Evolutionary conservation across 2,888 invertebrate species (phyloP), one percentile per base, ranked within the genome.

Genomic region (Leptopterna dolabrata): DNA sequence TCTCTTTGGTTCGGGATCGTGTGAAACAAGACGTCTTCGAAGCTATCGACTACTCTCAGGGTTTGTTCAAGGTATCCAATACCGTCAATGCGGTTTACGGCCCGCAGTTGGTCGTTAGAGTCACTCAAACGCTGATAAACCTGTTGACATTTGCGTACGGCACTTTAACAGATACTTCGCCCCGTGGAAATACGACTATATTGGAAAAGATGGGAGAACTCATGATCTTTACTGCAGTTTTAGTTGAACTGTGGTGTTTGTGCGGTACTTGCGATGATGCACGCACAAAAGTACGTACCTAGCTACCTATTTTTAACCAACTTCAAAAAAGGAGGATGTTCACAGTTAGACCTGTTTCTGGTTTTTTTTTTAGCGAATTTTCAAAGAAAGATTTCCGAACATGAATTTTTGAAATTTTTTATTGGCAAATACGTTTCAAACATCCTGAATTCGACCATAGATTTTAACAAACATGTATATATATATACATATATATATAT

Each of bases 101-200:
- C 7, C 81, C 81, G 14, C 81, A 81, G 51, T 9, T 81, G 29
- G 81, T 81, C 16, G 81, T 81, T 16, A 45, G 81, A n/a, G 55
- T 81, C 7, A 81, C 47, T 11, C 81, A 81, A 81, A 29, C 51
- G 1, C 29, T 81, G 30, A 55, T 81, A 7, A 55, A 55, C 24
- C 9, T 47, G 29, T 51, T 81, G 81, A 55, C 81, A n/a, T 81
- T 81, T 47, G 81, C 55, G 6, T 81, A 81, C 55, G 81, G 81
- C 13, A 55, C 51, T 51, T 55, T 81, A 13, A 81, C 81, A 27
- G 29, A 55, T 16, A 81, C 81, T n/a, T 81, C 81, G 11, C 81
- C 81, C n/a, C 81, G 55, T 55, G 30, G 30, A 19, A 45, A 51
- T 27, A 1, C 24, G n/a, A 16, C 45, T 7, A 24, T 81, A 30